Conservation (phyloP, 2,888 invertebrate genomes). For the Amblyjoppa proteus region DNA sequence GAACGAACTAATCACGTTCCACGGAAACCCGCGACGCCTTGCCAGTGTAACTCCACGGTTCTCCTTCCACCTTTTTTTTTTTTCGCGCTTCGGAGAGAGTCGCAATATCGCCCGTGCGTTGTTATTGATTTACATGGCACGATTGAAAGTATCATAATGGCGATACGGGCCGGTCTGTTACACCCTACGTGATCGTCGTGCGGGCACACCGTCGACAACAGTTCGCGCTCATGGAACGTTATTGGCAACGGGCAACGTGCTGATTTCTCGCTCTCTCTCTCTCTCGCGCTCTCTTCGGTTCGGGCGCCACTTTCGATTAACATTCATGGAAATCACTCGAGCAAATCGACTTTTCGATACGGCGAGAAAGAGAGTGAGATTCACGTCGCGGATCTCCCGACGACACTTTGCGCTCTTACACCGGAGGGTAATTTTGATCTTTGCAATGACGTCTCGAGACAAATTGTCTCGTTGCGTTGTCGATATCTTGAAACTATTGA, state of each 20-base stretch:
- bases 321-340: constrained; percentile 68
- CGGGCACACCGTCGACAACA: constrained; percentile 35
- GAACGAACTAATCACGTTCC: constrained; percentile 64
- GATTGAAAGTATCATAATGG: constrained; percentile 72
- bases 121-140: constrained; percentile 72
- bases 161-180: constrained; percentile 69
- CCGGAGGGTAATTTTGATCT: constrained; percentile 25
- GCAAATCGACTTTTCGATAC: constrained; percentile 30
- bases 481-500: background rate
- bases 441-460: background rate
- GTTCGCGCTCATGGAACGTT: constrained; percentile 52
- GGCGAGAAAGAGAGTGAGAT: constrained; percentile 5
- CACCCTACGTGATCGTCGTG: constrained; percentile 69
- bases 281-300: constrained; percentile 26
- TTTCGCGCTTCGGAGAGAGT: constrained; percentile 22
- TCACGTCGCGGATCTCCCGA: background rate
- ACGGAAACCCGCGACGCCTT: constrained; percentile 35
- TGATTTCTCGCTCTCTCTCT: constrained; percentile 24
- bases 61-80: constrained; percentile 20
- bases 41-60: constrained; percentile 50
- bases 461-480: background rate
- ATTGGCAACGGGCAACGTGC: constrained; percentile 45
- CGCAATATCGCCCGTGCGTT: constrained; percentile 69
- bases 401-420: background rate
- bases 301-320: constrained; percentile 64